phyloP scores from a whole-genome alignment of 2,113 vertebrate species.

The Verasper variegatus region DNA sequence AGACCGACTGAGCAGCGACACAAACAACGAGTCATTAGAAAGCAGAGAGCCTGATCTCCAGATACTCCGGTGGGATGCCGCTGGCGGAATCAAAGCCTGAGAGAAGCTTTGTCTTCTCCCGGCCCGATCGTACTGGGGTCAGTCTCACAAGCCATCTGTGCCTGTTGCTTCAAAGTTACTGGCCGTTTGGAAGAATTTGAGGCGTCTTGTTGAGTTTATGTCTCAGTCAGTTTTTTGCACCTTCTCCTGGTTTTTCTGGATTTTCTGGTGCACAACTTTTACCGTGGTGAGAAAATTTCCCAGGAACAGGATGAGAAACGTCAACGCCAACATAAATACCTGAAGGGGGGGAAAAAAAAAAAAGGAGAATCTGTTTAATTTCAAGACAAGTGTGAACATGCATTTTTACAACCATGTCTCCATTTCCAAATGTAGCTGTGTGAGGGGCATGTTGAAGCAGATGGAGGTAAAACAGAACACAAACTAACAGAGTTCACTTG shows the following conservation, averaged over 20 bases:
- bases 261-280: conserved; percentile 94
- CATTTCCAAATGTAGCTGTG: neutral
- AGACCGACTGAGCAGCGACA: conserved; percentile 39
- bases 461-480: neutral
- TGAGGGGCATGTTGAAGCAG: neutral
- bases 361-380: neutral
- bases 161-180: conserved; percentile 38
- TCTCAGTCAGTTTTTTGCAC: conserved; percentile 81
- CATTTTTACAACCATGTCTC: neutral
- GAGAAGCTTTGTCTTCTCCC: conserved; percentile 5
- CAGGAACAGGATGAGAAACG: conserved; percentile 95
- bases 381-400: neutral
- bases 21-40: conserved; percentile 22
- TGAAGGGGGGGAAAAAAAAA: conserved; percentile 66
- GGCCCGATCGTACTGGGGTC: neutral
- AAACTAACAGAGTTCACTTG: neutral
- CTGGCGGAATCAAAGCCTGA: conserved; percentile 31
- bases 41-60: conserved; percentile 27
- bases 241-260: conserved; percentile 90
- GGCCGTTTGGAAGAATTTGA: conserved; percentile 23
- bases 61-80: conserved; percentile 37
- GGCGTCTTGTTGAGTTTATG: neutral
- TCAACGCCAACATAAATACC: conserved; percentile 93
- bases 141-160: conserved; percentile 43
- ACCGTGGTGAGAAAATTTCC: conserved; percentile 97